Conservation (phyloP, 2,888 invertebrate genomes). For the Gastracanthus pulcherrimus region DNA sequence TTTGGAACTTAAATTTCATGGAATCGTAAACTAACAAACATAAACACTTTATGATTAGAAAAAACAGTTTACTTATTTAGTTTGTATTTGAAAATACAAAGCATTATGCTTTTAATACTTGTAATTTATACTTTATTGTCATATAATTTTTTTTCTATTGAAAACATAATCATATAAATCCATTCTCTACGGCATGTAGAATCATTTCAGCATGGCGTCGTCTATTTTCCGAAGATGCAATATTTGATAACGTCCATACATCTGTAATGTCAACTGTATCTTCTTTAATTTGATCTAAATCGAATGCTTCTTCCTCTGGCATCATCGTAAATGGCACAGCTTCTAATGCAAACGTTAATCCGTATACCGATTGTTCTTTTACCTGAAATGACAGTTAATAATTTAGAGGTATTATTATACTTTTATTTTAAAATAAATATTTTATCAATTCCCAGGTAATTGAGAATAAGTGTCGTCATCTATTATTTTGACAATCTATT, state of each 20-base stretch:
- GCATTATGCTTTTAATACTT: not conserved
- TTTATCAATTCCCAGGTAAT: too few relatives aligned
- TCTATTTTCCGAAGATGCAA: slow-evolving; percentile 81
- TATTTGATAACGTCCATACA: slow-evolving; percentile 82
- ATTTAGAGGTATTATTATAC: not conserved
- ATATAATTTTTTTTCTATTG: not conserved
- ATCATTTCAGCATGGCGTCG: slow-evolving; percentile 82
- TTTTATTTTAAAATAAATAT: not conserved
- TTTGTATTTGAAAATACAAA: too few relatives aligned
- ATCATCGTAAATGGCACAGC: slow-evolving; percentile 81
- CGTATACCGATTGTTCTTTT: slow-evolving; percentile 80
- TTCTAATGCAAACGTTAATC: slow-evolving; percentile 82
- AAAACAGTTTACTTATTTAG: too few relatives aligned
- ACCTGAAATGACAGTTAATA: slow-evolving; percentile 66
- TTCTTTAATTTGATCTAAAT: slow-evolving; percentile 80
- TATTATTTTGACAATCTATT: too few relatives aligned
- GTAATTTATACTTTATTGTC: not conserved
- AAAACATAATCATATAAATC: slow-evolving; percentile 78
- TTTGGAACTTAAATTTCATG: too few relatives aligned
- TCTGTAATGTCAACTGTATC: slow-evolving; percentile 81
- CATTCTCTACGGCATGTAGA: slow-evolving; percentile 83
- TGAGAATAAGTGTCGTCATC: too few relatives aligned
- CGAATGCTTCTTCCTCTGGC: slow-evolving; percentile 80
- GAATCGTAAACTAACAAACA: too few relatives aligned
- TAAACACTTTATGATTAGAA: too few relatives aligned